Conservation (phyloP, 1,140 invertebrate genomes). For the Neodiprion fabricii region DNA sequence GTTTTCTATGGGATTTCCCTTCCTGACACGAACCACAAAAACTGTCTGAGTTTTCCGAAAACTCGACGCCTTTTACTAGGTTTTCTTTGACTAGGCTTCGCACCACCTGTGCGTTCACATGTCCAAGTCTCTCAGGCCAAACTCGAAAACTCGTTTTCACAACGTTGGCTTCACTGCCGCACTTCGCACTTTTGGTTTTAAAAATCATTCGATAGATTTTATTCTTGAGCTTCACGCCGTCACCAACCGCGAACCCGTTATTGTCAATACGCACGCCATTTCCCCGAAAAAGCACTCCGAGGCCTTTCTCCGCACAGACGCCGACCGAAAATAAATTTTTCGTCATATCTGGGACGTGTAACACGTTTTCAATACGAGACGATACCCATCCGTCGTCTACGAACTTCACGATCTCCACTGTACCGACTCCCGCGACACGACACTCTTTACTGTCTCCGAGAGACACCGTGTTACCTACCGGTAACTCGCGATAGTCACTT, state of each 20-base stretch:
- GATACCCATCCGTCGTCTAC: conserved; percentile 14
- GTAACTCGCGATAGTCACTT: not conserved
- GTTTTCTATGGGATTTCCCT: conserved; percentile 37
- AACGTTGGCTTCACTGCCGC: conserved; percentile 13
- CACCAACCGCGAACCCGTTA: conserved; percentile 26
- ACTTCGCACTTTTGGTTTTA: not conserved
- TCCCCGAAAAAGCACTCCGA: conserved; percentile 22
- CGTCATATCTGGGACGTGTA: conserved; percentile 22
- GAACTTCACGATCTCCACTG: conserved; percentile 9
- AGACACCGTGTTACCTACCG: not conserved
- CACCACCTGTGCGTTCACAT: conserved; percentile 22
- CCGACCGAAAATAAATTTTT: conserved; percentile 33
- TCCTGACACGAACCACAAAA: conserved; percentile 38
- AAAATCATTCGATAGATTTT: conserved; percentile 22
- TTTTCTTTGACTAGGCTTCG: conserved; percentile 24
- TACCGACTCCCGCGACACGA: conserved; percentile 16
- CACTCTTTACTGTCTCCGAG: conserved; percentile 11
- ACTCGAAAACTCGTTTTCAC: conserved; percentile 19
- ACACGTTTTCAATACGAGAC: conserved; percentile 17
- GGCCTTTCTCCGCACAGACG: conserved; percentile 24
- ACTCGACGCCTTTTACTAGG: conserved; percentile 13
- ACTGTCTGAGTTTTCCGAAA: conserved; percentile 16
- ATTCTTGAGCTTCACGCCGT: conserved; percentile 17
- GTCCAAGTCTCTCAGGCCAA: conserved; percentile 28
- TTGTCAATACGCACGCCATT: conserved; percentile 18